Evolutionary conservation across 2,888 invertebrate species (phyloP), one percentile per base, ranked within the genome.

Genomic region (Podotricha telesiphe): DNA sequence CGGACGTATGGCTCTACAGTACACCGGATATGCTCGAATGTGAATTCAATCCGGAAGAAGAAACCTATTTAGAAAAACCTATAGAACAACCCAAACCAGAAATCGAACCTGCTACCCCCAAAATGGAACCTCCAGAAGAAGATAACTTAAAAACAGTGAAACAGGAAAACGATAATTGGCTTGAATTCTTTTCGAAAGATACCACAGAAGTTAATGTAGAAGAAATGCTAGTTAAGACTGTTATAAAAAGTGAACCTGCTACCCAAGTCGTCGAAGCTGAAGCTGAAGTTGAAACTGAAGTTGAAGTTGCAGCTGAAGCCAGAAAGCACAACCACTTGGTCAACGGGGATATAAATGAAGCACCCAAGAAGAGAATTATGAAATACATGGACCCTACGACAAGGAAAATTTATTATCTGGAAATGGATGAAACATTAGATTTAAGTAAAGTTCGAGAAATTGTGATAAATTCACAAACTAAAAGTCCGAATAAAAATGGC

Each of bases 1-100:
- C 96, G 0, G 96, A 96, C 77, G 94, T 96, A 6, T 96, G 96
- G 95, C 76, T 96, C 0, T 94, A 94, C 78, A 91, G 91, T 45
- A 90, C 91, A 0, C 84, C 82, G 40, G 88, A 91, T 48, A 93
- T 93, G 93, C 22, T 90, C 0, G 76, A 86, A 72, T 87, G 82
- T 59, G 87, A 88, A 37, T 87, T 80, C 76, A 85, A 82, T 69
- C 63, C 58, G 19, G 71, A 71, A 8, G 67, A 61, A 3, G 70
- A 67, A n/a, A 73, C 42, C 51, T 68, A 68, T 19, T 68, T 63
- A 40, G 59, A n/a, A 59, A 68, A 6, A 55, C 69, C 6, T 62
- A 73, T 28, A 19, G 63, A 59, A 50, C 64, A 72, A 61, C 72
- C 75, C 5, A 76, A 77, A 67, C 42, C 73, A n/a, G 64, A 62